These are phyloP conservation scores for Lasiurus cinereus DNA, from an alignment of 2,113 vertebrate genomes.

Conservation along the genomic window DNA sequence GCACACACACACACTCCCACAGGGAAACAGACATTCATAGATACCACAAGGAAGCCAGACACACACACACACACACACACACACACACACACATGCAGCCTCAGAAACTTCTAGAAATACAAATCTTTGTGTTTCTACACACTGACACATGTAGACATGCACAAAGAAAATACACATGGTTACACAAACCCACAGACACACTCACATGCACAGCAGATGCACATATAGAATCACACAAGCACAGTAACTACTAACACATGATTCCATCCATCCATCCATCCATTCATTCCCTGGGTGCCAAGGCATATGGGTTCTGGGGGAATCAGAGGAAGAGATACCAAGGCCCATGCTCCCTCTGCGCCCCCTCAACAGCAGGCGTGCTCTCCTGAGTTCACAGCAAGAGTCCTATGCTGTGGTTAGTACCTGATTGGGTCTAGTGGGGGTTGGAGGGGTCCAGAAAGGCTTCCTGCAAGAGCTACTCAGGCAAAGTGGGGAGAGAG, in stretches of 20 bases:
- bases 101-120: slow-evolving; percentile 37
- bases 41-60: not conserved
- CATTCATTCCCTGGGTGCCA: not conserved
- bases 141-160: not conserved
- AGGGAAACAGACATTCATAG: not conserved
- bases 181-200: not conserved
- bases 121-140: not conserved
- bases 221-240: not conserved
- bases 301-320: not conserved
- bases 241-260: not conserved
- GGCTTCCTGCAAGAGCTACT: not conserved
- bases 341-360: not conserved
- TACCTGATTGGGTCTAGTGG: not conserved
- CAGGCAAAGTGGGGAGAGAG: not conserved
- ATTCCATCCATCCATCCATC: not conserved
- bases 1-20: no score
- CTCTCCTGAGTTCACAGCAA: not conserved
- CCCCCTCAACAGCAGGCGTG: not conserved
- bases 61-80: not conserved
- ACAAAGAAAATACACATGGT: not conserved
- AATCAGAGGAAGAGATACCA: not conserved
- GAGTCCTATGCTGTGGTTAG: not conserved
- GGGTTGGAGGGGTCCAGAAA: not conserved
- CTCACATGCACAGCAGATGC: accelerated
- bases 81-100: not conserved